Evolutionary conservation across 1,140 invertebrate genomes (phyloP), one percentile per base, ranked within the genome.

Genomic region (Drosophila pectinifera): DNA sequence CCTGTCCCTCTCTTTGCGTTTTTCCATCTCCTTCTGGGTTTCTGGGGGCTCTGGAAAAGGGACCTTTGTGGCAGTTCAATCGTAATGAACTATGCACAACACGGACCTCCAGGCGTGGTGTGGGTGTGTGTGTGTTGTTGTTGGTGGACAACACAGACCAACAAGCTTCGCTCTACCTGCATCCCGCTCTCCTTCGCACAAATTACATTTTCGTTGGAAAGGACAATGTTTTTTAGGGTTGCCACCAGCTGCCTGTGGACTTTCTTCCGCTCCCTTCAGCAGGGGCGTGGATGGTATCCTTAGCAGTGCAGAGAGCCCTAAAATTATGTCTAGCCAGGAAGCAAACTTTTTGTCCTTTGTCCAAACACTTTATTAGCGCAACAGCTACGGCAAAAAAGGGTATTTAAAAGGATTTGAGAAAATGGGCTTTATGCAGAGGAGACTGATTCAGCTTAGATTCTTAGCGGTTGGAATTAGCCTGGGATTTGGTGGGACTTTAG

Each of bases 311-410:
- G 49, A 74, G 69, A 61, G 64, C 62, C 76, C 74, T 74, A 86
- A 76, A 88, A 86, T 86, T 88, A 88, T 88, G 83, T 86, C 83
- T 86, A 88, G 83, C 83, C 83, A 86, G 83, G 83, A 86, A 88
- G 76, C 63, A 88, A 86, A 88, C 65, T 86, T 86, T 82, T 82
- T 88, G 75, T 88, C 83, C 86, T 76, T 79, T 88, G 78, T 88
- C 73, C 64, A 56, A 20, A 18, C 49, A 69, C 46, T 84, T 80
- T 72, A 77, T 62, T 78, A 75, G 24, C 48, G 58, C 58, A 56
- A 64, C 45, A 69, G 73, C 22, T 14, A 53, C 13, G n/a, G 5
- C 24, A 31, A 68, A 61, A 65, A 65, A 46, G 18, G 13, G 45
- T 45, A 51, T 51, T 36, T 34, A 64, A 67, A 51, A 64, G 65